phyloP scores from a whole-genome alignment of 1,140 invertebrate species.

The Acyrthosiphon pisum region DNA sequence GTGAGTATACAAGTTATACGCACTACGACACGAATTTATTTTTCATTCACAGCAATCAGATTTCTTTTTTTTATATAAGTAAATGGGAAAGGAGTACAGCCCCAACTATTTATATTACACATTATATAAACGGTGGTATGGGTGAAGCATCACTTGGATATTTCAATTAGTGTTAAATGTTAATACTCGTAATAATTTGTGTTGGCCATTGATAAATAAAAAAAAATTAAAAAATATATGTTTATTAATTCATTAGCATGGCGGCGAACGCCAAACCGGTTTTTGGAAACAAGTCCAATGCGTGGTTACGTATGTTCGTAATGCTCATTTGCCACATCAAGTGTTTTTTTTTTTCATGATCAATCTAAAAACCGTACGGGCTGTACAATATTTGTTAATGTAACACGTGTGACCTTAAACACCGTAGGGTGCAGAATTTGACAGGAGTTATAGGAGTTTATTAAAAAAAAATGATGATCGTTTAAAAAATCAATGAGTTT shows the following conservation, averaged over 20 bases:
- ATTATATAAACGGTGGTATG: background rate
- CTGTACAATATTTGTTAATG: background rate
- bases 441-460: background rate
- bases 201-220: background rate
- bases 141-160: background rate
- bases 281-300: background rate
- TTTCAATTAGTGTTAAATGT: background rate
- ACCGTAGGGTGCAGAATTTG: background rate
- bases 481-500: background rate
- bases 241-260: background rate
- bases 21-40: background rate
- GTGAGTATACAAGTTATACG: background rate
- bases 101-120: background rate
- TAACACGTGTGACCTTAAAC: background rate
- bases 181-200: background rate
- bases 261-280: background rate
- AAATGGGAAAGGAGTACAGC: background rate
- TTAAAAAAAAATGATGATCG: background rate
- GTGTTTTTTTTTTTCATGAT: background rate
- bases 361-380: background rate
- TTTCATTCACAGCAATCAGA: background rate
- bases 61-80: conserved; percentile 13
- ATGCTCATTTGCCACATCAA: background rate
- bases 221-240: background rate
- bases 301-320: background rate